Evolutionary conservation across 2,888 invertebrate genomes (phyloP), one percentile per base, ranked within the genome.

Genomic region (Diaphora mendica): DNA sequence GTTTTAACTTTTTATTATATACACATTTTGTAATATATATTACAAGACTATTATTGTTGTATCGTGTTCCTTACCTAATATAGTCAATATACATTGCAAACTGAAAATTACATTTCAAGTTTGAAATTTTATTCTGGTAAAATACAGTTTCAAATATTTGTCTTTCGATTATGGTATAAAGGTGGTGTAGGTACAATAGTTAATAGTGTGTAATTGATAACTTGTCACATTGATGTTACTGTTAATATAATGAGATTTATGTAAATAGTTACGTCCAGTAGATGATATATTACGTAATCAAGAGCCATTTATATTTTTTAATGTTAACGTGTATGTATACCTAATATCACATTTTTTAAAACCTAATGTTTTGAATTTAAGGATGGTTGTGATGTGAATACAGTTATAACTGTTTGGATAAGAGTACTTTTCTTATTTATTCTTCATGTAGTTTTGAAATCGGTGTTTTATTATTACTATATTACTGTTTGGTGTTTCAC

Each of bases 351-450:
- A 86, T 90, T 91, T 91, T 91, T 89, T 81, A 91, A 83, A 88
- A 86, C 87, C 83, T 80, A 88, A 87, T 86, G 81, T 91, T 82
- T 91, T 90, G 91, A 89, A 91, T 92, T 92, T 93, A 91, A 91
- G 91, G 77, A 93, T 91, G 94, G 94, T 94, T 94, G 94, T 94
- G 94, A 94, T 89, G 93, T 90, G 90, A 81, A 86, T 81, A 86
- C 84, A 87, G 81, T 88, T 85, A 82, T 82, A 79, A 76, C 73
- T 80, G 81, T 72, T 74, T 73, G 76, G 72, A 5, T 79, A 79
- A 67, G 67, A 77, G 66, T 79, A 71, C 44, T 74, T 79, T 79
- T 71, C 55, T 79, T 81, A 64, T 74, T 75, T 62, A 76, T 64
- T 70, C 59, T 30, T 71, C 74, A 68, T 70, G 72, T 83, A 73